Percentiles rank a stretch among this genome's conserved stretches.
Conservation (phyloP, 2,113 vertebrate species). For the Spermophilus dauricus region DNA sequence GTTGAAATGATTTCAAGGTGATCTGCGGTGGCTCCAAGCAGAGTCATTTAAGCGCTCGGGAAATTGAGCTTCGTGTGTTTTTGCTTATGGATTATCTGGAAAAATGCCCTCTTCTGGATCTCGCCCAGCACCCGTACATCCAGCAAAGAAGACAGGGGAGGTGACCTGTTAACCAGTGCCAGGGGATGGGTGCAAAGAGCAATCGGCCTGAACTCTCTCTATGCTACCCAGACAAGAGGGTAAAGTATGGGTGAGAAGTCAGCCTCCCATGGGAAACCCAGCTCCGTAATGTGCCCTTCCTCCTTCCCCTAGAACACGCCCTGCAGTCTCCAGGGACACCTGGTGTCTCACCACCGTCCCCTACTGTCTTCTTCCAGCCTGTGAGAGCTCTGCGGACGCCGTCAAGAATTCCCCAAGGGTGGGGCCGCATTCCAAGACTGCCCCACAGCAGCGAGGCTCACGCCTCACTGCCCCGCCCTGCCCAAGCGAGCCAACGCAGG, state of each 20-base stretch:
- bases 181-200: background rate
- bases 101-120: conserved; percentile 36
- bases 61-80: background rate
- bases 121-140: background rate
- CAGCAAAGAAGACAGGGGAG: background rate
- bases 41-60: conserved; percentile 15
- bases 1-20: conserved; percentile 52
- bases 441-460: conserved; percentile 45
- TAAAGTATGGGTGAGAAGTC: background rate
- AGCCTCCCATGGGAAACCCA: background rate
- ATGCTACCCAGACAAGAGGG: background rate
- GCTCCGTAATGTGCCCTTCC: background rate
- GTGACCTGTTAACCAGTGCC: background rate
- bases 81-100: conserved; percentile 18
- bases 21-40: background rate
- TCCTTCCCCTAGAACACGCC: background rate
- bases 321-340: background rate
- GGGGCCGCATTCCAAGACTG: conserved; percentile 34
- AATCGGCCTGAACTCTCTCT: background rate
- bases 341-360: background rate
- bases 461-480: background rate
- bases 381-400: background rate
- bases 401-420: conserved; percentile 16
- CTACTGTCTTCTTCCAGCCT: background rate
- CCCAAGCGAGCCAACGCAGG: background rate